A percentile compares a stretch with the other conserved stretches of the same genome.
Evolutionary conservation across 2,113 vertebrate genomes (phyloP).

Genomic region (Apodemus speciosus): DNA sequence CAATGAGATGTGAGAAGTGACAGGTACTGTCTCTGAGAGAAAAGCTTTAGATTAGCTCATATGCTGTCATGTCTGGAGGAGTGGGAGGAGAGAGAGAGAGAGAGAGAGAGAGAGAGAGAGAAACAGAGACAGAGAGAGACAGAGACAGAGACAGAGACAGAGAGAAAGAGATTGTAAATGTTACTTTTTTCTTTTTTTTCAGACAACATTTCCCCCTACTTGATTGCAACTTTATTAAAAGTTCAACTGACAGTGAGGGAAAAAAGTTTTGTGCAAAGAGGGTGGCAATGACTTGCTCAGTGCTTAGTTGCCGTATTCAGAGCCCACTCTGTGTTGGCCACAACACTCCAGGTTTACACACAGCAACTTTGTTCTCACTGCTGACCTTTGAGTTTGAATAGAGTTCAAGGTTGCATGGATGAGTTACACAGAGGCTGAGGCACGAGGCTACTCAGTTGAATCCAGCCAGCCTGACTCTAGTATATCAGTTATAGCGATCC

Average conservation of each 20-base stretch:
- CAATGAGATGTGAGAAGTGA: background rate
- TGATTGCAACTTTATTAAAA: background rate
- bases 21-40: background rate
- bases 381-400: background rate
- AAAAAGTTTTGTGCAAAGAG: background rate
- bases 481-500: no score
- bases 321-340: background rate
- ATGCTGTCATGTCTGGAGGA: background rate
- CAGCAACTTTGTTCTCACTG: background rate
- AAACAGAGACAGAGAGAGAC: background rate
- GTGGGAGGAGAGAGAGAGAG: background rate
- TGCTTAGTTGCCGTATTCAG: background rate
- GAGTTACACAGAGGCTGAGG: background rate
- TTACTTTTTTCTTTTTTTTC: background rate
- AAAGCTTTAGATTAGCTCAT: background rate
- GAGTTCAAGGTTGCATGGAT: slow-evolving; percentile 8
- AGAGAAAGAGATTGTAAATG: background rate
- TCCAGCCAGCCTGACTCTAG: background rate
- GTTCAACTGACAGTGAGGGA: background rate
- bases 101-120: no score
- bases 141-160: background rate
- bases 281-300: background rate
- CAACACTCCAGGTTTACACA: background rate
- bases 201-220: background rate
- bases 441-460: background rate